These are phyloP conservation scores for Ochlodes sylvanus DNA, from an alignment of 2,888 invertebrate species.

Conservation along the genomic window DNA sequence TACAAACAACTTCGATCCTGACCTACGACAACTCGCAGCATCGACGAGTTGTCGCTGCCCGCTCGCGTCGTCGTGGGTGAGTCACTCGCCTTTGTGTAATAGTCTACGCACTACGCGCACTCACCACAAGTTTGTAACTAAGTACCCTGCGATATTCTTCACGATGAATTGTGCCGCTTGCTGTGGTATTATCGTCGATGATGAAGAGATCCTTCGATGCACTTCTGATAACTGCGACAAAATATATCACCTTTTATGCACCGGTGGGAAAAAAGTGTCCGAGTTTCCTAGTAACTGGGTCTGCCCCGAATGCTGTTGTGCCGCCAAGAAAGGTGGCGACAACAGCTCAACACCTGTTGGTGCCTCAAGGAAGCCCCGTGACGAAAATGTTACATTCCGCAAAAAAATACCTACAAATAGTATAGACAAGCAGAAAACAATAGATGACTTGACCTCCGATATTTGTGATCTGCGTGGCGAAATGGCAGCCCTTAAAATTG, in stretches of 20 bases:
- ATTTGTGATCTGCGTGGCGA: no score
- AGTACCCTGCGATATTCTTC: no score
- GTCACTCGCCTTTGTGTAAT: no score
- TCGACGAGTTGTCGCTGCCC: slow-evolving; percentile 5
- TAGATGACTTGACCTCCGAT: no score
- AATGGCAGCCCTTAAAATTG: no score
- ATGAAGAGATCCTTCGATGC: neutral
- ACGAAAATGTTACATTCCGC: neutral
- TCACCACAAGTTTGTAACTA: no score
- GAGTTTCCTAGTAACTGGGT: neutral
- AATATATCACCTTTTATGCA: neutral
- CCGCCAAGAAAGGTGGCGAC: neutral
- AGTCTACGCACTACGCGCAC: no score
- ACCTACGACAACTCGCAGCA: slow-evolving; percentile 4
- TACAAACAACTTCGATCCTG: slow-evolving; percentile 3
- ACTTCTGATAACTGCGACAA: neutral
- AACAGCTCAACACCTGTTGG: slow-evolving; percentile 2
- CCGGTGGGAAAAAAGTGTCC: neutral
- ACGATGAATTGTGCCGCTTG: no score
- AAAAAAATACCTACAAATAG: neutral
- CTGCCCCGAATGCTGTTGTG: slow-evolving; percentile 7
- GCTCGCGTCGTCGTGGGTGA: no score
- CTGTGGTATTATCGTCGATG: no score
- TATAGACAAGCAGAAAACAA: no score
- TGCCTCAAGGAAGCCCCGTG: neutral